Conservation (phyloP, 2,888 invertebrate species). For the Podabrus alpinus region DNA sequence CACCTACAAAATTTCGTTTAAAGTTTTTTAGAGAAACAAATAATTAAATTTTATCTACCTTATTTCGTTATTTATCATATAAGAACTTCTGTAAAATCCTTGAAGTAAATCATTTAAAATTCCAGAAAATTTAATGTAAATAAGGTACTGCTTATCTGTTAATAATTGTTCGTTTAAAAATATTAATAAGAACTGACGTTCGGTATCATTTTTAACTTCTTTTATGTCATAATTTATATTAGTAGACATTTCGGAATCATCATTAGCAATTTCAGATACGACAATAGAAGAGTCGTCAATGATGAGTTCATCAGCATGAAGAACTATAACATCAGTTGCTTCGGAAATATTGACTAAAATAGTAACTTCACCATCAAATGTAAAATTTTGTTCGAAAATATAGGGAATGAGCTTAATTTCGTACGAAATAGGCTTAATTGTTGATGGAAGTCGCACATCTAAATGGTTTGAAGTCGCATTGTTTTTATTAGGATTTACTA, state of each 20-base stretch:
- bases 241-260: constrained; percentile 6
- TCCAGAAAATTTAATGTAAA: constrained; percentile 74
- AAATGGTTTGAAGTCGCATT: constrained; percentile 11
- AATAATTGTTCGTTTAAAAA: constrained; percentile 62
- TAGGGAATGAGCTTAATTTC: constrained; percentile 73
- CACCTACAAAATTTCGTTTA: constrained; percentile 60
- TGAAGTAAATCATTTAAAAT: constrained; percentile 74
- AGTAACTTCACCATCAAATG: constrained; percentile 73
- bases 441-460: constrained; percentile 72
- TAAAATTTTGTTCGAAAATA: constrained; percentile 75
- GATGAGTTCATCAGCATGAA: constrained; percentile 74
- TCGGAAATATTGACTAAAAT: constrained; percentile 66
- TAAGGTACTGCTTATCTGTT: constrained; percentile 65
- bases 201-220: constrained; percentile 58
- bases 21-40: not conserved
- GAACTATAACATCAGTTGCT: constrained; percentile 69
- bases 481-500: constrained; percentile 10
- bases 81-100: constrained; percentile 84
- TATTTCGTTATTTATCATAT: constrained; percentile 68
- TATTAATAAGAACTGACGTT: constrained; percentile 73
- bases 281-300: constrained; percentile 57
- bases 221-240: constrained; percentile 28
- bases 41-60: constrained; percentile 59
- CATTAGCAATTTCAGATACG: constrained; percentile 29
- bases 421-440: constrained; percentile 71